A percentile compares a stretch with the other conserved stretches of the same genome.
These are phyloP conservation scores for Emydura subglobosa DNA, from an alignment of 2,113 vertebrate species.

Conservation along the genomic window DNA sequence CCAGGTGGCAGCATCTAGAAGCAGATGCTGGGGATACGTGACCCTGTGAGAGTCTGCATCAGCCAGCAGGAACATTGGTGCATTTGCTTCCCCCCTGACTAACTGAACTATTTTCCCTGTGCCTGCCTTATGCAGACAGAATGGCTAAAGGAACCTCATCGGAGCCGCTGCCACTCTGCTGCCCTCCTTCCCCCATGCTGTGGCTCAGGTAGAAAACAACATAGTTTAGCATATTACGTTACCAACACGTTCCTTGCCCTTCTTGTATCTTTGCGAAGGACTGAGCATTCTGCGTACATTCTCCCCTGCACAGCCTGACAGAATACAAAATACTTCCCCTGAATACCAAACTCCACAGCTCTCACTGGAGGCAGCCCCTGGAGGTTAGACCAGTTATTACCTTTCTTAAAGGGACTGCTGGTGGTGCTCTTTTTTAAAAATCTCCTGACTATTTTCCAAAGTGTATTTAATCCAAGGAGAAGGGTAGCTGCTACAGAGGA, in stretches of 20 bases:
- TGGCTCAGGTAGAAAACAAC: background rate
- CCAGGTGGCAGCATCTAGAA: background rate
- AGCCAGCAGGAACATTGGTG: background rate
- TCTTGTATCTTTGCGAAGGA: background rate
- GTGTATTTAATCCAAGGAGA: background rate
- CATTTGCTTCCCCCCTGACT: background rate
- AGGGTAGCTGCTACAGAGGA: background rate
- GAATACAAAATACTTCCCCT: background rate
- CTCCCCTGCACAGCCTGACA: background rate
- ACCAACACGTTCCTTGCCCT: background rate
- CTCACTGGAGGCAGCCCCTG: background rate
- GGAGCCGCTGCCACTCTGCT: background rate
- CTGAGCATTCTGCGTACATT: accelerated
- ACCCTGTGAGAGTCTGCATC: background rate
- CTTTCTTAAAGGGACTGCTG: background rate
- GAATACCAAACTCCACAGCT: background rate
- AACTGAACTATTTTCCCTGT: background rate
- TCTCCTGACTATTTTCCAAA: background rate
- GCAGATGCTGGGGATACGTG: background rate
- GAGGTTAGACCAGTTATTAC: background rate
- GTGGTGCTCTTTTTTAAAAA: background rate
- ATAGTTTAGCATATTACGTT: background rate
- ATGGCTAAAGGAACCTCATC: background rate
- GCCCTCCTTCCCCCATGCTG: background rate
- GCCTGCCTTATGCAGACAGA: background rate